Evolutionary conservation across 92 coral and sea anemone species (phyloP), one percentile per base, ranked within the genome.

Genomic region (Phenganax stokvisi): DNA sequence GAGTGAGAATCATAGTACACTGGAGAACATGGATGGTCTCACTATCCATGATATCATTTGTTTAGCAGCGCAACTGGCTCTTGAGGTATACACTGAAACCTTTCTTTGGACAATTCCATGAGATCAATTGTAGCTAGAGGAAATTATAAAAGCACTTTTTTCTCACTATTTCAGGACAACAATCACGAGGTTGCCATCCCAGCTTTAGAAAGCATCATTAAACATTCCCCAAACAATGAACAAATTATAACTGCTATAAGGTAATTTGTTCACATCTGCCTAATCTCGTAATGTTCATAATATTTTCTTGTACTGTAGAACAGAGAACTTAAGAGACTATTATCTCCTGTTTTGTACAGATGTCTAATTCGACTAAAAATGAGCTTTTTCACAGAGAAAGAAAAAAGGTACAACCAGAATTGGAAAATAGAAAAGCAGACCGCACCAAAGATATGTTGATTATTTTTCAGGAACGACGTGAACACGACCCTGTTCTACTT

Each of bases 31-130:
- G n/a, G 91, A 86, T 56, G 92, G 86, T 12, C 80, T 84, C 44
- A 89, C 87, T 47, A 82, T 86, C 12, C 91, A 94, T 63, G 93
- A 90, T 51, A 87, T 94, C 60, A 89, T 92, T 44, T 94, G 98
- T 71, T 86, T 94, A 58, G 97, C 97, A 20, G 98, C 97, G 25
- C 98, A 94, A 84, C 80, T 92, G 56, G 92, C 98, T 61, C 86
- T 94, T 8, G 97, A 94, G 97, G 98, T 94, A 84, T 17, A 57
- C 11, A 28, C 66, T 10, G 51, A 60, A n/a, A 20, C 25, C 64
- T 75, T 59, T 3, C 56, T 16, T 55, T 12, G 10, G 25, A 7
- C n/a, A 28, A 61, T 12, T 37, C 47, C 47, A 37, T 37, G 5
- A 37, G 5, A 37, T 37, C 47, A 61, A 17, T 12, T 61, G 67